Evolutionary conservation across 2,113 vertebrate genomes (phyloP), one percentile per base, ranked within the genome.

Genomic region (Labeo catla): DNA sequence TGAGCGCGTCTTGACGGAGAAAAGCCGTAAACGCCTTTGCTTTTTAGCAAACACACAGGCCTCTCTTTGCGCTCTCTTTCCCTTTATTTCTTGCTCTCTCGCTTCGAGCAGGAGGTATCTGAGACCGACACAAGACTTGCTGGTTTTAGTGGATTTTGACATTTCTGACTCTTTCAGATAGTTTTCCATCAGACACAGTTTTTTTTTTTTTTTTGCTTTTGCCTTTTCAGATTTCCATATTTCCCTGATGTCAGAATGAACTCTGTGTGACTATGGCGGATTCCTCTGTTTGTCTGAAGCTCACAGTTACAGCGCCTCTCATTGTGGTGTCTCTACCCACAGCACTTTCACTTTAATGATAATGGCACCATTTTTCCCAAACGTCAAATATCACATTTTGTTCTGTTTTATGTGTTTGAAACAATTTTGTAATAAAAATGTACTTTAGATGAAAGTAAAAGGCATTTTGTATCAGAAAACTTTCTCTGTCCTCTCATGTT

Each of bases 101-200:
- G 89, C 84, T 92, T 89, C 74, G 85, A 92, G 88, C 92, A 90
- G 90, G 89, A 93, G 47, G 90, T 88, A 79, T 89, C 91, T 93
- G 92, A 93, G 92, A 91, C 88, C 87, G 88, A 91, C 88, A 90
- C 88, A 87, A 91, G 92, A 89, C 63, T 90, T 92, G 92, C 91
- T 93, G 93, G 91, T 92, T 94, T 94, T 90, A 89, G 93, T 93
- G 91, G 93, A 91, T 92, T 91, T 90, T 91, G 89, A 92, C 91
- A 90, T 93, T 93, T 93, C 88, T 43, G 87, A 92, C 78, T 89
- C 87, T 93, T 93, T 93, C 91, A 88, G 83, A 86, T 87, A 83
- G 76, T 88, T 86, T 86, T 91, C 92, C 80, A 86, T 89, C 84
- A 89, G 89, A 88, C 63, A 59, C 34, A 50, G 81, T 73, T 49